Percentiles rank a stretch among this genome's conserved stretches.
Conservation (phyloP, 1,140 invertebrate genomes). For the Euglossa dilemma region DNA sequence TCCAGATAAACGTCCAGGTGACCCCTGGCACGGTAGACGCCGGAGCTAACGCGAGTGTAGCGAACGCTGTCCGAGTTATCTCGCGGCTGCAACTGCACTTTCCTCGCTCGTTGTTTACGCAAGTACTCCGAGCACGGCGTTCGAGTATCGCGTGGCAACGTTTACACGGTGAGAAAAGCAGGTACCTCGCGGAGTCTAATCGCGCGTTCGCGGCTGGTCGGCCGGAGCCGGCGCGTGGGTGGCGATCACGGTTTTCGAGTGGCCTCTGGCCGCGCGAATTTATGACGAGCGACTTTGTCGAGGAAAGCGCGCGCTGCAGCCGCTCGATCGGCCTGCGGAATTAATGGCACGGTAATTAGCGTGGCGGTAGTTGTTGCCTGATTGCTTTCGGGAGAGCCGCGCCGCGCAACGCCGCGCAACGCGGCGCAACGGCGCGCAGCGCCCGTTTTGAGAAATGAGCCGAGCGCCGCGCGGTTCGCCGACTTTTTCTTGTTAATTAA, state of each 20-base stretch:
- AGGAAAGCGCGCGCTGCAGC: not conserved
- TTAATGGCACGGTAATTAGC: conserved; percentile 26
- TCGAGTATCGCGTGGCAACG: conserved; percentile 50
- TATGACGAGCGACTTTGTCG: conserved; percentile 9
- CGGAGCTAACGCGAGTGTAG: not conserved
- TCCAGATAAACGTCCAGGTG: too few species aligned
- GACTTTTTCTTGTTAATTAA: conserved; percentile 1
- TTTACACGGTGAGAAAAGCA: conserved; percentile 57
- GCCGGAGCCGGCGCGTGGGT: conserved; percentile 55
- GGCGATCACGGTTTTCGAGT: conserved; percentile 22
- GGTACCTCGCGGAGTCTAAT: conserved; percentile 24
- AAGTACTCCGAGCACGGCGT: conserved; percentile 52
- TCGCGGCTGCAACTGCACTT: conserved; percentile 58
- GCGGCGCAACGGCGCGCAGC: too few species aligned
- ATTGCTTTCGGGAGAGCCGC: not conserved
- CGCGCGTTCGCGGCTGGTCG: not conserved
- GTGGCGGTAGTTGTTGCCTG: conserved; percentile 1
- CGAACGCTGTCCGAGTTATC: not conserved
- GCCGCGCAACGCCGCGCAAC: too few species aligned
- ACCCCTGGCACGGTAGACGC: too few species aligned
- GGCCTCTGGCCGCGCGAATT: not conserved
- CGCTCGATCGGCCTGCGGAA: not conserved
- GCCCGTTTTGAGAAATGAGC: conserved; percentile 5
- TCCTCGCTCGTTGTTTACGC: conserved; percentile 59
- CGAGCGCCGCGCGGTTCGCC: not conserved